Conservation (phyloP, 2,888 invertebrate genomes). For the Heteropelma amictum region DNA sequence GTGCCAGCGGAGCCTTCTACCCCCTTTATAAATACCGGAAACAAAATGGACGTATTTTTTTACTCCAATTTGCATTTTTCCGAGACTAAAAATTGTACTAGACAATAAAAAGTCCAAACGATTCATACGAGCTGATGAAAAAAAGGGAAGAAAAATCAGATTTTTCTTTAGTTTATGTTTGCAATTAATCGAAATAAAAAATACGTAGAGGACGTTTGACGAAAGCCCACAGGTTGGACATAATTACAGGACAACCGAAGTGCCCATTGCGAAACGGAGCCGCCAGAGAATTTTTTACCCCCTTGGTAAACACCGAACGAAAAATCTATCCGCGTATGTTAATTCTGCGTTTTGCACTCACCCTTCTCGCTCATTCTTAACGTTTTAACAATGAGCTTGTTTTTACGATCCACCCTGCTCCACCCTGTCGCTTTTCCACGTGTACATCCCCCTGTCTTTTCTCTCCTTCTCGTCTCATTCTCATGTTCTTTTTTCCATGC, state of each 20-base stretch:
- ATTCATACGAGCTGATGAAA: no score
- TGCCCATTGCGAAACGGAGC: conserved; percentile 71
- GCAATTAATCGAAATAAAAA: background rate
- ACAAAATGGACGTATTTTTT: no score
- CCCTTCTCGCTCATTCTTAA: conserved; percentile 53
- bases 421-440: conserved; percentile 59
- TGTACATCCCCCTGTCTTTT: conserved; percentile 31
- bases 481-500: conserved; percentile 11
- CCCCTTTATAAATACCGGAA: no score
- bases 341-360: conserved; percentile 22
- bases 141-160: no score
- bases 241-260: conserved; percentile 40
- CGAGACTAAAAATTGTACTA: no score
- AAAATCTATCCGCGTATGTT: background rate
- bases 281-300: no score
- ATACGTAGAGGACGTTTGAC: conserved; percentile 9
- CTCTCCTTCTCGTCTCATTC: conserved; percentile 22
- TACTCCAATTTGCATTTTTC: no score
- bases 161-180: no score
- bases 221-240: background rate
- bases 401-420: conserved; percentile 69
- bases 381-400: conserved; percentile 73
- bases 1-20: no score
- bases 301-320: conserved; percentile 20
- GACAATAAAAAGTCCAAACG: no score